Evolutionary conservation across 30 jellyfish, hydroid and myxozoan genomes (phyloP), one percentile per base, ranked within the genome.

Genomic region (Calvadosia cruxmelitensis): DNA sequence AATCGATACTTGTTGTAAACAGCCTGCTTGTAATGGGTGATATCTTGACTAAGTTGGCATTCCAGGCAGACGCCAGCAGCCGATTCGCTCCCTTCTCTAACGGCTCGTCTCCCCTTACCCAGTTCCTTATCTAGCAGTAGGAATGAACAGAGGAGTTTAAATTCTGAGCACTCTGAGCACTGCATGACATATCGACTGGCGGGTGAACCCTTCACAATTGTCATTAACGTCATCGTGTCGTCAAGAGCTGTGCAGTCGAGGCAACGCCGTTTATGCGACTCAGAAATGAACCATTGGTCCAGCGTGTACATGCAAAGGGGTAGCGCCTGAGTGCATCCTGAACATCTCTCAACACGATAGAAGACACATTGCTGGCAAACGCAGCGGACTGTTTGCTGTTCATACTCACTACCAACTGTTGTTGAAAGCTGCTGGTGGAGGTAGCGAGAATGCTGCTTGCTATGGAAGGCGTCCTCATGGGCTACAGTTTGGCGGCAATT

Each of bases 241-340:
- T 42, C 68, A 31, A 80, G 10, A 2, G 95, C 95, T 61, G 97
- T 88, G 71, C 97, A 88, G 66, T 88, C 97, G 12, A 88, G 69
- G 74, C 97, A 88, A 49, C 78, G 74, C 67, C 96, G 70, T 12
- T 80, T 62, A 70, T 51, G 27, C 0, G 88, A 32, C 57, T 68
- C 70, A n/a, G 82, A 50, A 2, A 34, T 82, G 70, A 87, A 87
- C 96, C 96, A 87, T 48, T 87, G 84, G 34, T 83, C 82, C 32
- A 87, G 51, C 3, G 96, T 69, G 51, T 29, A 88, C 97, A 81
- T 88, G 65, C 97, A 88, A n/a, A 88, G 84, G 12, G 97, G 97
- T 10, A 85, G 83, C 12, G 91, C 93, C 33, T 75, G 76, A 15
- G 50, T 52, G 52, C 97, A 88, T 16, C 78, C 68, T 30, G 81